Evolutionary conservation across 2,113 vertebrate genomes (phyloP).

Genomic region (Crotalus viridis): DNA sequence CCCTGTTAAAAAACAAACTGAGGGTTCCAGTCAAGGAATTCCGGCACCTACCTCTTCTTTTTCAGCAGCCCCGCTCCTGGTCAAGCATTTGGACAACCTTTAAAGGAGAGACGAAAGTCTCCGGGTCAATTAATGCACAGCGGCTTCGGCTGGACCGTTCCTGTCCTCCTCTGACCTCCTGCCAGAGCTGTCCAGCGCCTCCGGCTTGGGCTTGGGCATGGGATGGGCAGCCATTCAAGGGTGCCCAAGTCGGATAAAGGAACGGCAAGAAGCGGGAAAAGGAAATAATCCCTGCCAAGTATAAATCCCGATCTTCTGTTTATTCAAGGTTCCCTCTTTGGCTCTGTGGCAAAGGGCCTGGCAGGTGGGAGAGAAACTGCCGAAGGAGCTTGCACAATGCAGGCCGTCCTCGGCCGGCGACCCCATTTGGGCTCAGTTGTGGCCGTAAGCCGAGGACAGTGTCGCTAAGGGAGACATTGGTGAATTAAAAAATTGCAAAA

Average conservation of each 20-base stretch:
- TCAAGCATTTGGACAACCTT: not conserved
- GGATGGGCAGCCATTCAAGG: not conserved
- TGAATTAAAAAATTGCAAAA: too few relatives aligned
- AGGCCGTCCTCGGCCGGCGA: rapidly evolving
- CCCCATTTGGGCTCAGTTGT: too few relatives aligned
- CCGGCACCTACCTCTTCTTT: not conserved
- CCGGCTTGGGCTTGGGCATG: not conserved
- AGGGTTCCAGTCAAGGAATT: not conserved
- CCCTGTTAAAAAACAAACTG: not conserved
- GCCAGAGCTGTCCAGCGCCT: not conserved
- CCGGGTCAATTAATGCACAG: not conserved
- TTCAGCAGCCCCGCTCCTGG: rapidly evolving
- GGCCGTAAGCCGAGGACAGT: too few relatives aligned
- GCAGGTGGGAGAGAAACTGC: not conserved
- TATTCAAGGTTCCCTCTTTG: not conserved
- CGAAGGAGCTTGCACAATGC: too few relatives aligned
- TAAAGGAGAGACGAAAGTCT: not conserved
- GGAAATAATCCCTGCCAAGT: not conserved
- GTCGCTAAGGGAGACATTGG: too few relatives aligned
- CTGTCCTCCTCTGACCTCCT: too few relatives aligned
- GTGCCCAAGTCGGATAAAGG: rapidly evolving
- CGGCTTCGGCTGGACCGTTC: not conserved
- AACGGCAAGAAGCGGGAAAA: not conserved
- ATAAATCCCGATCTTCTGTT: not conserved
- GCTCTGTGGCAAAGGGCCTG: not conserved